Evolutionary conservation across 2,797 vertebrate genomes (phyloP), one percentile per base, ranked within the genome.

Genomic region (Epinephelus malabaricus): DNA sequence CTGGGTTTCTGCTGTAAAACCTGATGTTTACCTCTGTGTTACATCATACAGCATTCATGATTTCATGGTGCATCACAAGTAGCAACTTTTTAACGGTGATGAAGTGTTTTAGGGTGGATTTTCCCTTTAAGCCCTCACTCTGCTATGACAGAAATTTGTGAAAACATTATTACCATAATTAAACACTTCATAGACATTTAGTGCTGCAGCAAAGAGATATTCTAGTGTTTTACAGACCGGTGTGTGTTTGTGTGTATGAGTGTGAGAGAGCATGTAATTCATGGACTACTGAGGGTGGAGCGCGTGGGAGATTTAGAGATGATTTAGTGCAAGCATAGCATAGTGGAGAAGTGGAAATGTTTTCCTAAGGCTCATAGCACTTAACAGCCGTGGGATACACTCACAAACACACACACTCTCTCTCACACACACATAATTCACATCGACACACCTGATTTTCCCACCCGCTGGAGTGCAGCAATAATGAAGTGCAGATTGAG

Each of bases 401-500:
- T 68, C 65, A 73, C 66, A 84, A 68, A 83, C 38, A 69, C 72
- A 58, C 56, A 12, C 40, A 10, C 40, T 2, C 40, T 43, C 40
- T 43, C 76, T 67, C 50, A 43, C 62, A 83, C 74, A 72, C 50
- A 45, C 64, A 85, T 21, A 73, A 51, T 38, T 82, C 78, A 64
- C 53, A 66, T 47, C 76, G 82, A 88, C 73, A 84, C 84, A 85
- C 79, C 85, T 83, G 79, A 89, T 71, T 84, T 84, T 50, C 67
- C 66, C 79, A 63, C 60, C 81, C 62, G 3, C 79, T 60, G 13
- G 60, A 86, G 77, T 69, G 71, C 73, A 80, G 73, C 56, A 75
- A 50, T 80, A 86, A 86, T 79, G 73, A 85, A 74, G 85, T 88
- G 85, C 73, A 77, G 89, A 89, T 73, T 91, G 81, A 90, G 81